Evolutionary conservation across 2,113 vertebrate species (phyloP), one percentile per base, ranked within the genome.

Genomic region (Phylloscopus whistleri): DNA sequence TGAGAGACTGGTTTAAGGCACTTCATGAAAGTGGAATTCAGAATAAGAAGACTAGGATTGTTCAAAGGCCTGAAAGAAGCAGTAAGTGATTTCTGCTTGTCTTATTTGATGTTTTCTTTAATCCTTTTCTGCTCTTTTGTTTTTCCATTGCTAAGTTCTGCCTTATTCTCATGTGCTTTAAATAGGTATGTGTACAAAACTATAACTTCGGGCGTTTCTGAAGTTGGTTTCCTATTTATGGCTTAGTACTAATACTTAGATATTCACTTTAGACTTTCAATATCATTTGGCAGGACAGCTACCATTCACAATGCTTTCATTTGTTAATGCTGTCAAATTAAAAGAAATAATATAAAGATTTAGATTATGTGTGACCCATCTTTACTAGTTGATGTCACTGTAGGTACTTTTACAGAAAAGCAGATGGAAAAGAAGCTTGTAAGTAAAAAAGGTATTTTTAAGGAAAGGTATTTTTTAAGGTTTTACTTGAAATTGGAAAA

Each of bases 1-100:
- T 99, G 84, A 98, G 98, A 94, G 99, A 99, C 86, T 99, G 99
- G 99, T 99, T 99, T 98, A 98, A 99, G 96, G 99, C 99, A 56
- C 98, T 99, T 81, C 99, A 99, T 27, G 99, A 99, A 97, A 99
- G 98, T 14, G 98, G 99, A 94, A 98, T 98, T 93, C 98, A 98
- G 87, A 99, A 98, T 95, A 99, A 98, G 98, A 99, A 98, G 96
- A 95, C 98, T 13, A 99, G 98, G 95, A 59, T 96, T 43, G 84
- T 98, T 84, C 98, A 98, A 94, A 98, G 98, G 84, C 98, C 98
- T 23, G 99, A 99, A 94, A 98, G 98, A 98, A 99, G 97, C 96
- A 98, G 99, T 99, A 98, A 99, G 99, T 76, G 37, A 83, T 72
- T 85, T 96, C 63, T 95, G 5, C 44, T 78, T 93, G 33, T 79